Evolutionary conservation across 92 coral and sea anemone species (phyloP).

Genomic region (Phenganax stokvisi): DNA sequence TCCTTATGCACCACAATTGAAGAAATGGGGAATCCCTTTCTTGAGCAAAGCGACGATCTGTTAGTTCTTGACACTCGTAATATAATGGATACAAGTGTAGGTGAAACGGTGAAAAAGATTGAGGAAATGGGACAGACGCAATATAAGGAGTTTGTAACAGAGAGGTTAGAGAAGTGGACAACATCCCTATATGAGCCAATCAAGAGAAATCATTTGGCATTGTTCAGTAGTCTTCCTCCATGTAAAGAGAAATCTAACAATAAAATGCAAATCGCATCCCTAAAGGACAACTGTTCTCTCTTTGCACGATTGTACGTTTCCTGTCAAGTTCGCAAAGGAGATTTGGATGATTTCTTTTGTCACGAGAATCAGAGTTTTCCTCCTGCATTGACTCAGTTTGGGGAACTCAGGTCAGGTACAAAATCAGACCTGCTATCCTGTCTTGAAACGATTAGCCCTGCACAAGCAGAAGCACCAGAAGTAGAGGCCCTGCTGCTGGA

Average conservation of each 20-base stretch:
- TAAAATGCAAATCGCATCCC: neutral
- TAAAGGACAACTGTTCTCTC: conserved; percentile 3
- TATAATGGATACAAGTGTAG: neutral
- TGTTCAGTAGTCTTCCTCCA: neutral
- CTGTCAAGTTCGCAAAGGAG: conserved; percentile 1
- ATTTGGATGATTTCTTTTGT: conserved; percentile 3
- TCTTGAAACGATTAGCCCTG: neutral
- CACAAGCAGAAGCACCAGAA: neutral
- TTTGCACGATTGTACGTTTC: conserved; percentile 2
- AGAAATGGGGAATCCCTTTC: conserved; percentile 19
- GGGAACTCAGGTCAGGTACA: neutral
- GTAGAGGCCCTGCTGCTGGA: neutral
- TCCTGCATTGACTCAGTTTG: neutral
- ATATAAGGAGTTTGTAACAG: neutral
- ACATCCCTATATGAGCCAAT: neutral
- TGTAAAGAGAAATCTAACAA: neutral
- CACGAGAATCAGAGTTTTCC: conserved; percentile 8
- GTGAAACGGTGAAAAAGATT: neutral
- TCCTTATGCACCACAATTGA: too few species aligned
- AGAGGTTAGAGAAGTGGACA: neutral
- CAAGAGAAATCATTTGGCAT: neutral
- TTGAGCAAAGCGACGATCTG: neutral
- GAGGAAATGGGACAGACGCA: neutral
- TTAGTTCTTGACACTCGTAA: neutral
- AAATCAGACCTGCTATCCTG: neutral